Percentiles rank a stretch among this genome's conserved stretches.
phyloP scores from a whole-genome alignment of 2,797 vertebrate species.

The Acipenser ruthenus region DNA sequence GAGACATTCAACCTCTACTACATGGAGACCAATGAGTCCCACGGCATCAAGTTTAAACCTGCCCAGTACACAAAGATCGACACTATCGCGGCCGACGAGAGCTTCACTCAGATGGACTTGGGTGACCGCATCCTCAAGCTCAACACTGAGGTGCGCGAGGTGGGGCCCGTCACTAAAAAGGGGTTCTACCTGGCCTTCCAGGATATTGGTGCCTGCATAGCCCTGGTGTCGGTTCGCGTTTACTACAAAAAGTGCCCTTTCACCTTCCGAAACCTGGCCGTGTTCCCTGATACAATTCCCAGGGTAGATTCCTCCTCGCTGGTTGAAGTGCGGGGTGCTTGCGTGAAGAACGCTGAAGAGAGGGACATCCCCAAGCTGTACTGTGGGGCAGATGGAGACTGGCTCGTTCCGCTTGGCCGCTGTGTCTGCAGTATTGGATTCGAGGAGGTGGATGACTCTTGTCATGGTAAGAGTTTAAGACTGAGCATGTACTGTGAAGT shows the following conservation, averaged over 20 bases:
- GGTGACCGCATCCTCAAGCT: slow-evolving; percentile 92
- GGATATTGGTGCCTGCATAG: slow-evolving; percentile 91
- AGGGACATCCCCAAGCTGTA: slow-evolving; percentile 86
- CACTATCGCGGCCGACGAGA: slow-evolving; percentile 90
- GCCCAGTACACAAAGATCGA: slow-evolving; percentile 84
- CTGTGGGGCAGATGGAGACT: slow-evolving; percentile 91
- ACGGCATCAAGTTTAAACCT: slow-evolving; percentile 77
- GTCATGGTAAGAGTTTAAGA: slow-evolving; percentile 65
- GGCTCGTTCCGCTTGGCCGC: slow-evolving; percentile 84
- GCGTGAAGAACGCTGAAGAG: slow-evolving; percentile 86
- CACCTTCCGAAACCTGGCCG: slow-evolving; percentile 81
- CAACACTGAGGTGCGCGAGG: slow-evolving; percentile 88
- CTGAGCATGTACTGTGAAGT: too few relatives aligned
- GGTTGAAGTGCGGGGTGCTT: slow-evolving; percentile 89
- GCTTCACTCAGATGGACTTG: slow-evolving; percentile 93
- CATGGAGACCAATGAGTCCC: slow-evolving; percentile 81
- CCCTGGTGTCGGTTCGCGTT: slow-evolving; percentile 83
- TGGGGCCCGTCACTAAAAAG: slow-evolving; percentile 80
- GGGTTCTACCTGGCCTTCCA: slow-evolving; percentile 93
- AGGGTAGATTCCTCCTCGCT: slow-evolving; percentile 88
- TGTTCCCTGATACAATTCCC: slow-evolving; percentile 89
- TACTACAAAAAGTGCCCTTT: slow-evolving; percentile 95
- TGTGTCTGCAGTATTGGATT: slow-evolving; percentile 85
- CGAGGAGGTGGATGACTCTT: slow-evolving; percentile 81
- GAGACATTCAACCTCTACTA: slow-evolving; percentile 93